Evolutionary conservation across 2,888 invertebrate species (phyloP), one percentile per base, ranked within the genome.

Genomic region (Sipha maydis): DNA sequence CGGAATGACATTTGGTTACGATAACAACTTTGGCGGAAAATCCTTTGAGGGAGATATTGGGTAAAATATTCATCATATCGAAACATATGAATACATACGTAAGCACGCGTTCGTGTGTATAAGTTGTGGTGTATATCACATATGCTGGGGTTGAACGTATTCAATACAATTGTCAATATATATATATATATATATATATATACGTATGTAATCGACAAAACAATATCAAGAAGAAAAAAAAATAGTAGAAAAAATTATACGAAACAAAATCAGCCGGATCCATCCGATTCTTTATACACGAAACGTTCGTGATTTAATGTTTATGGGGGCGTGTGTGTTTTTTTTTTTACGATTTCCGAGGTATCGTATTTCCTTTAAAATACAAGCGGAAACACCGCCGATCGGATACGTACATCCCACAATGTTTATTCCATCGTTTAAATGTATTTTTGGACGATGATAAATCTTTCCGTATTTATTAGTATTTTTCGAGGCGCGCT

Each of bases 351-450:
- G 38, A 56, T 61, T 83, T 73, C 19, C 54, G 31, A 19, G 25
- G 34, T 11, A 31, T 56, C 73, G 73, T 48, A 3, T 61, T 71
- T 54, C n/a, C 83, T 34, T 14, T 71, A 25, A 8, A 75, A 48
- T 19, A 41, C 28, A 17, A 67, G 1, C 25, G 54, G 78, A 78
- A 54, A 41, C 14, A 34, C 56, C 14, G 54, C 8, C 8, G 71
- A 71, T 31, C 71, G 28, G 2, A 67, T 28, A 9, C n/a, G n/a
- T n/a, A n/a, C 67, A n/a, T 67, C 21, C 19, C 41, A 0, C 41
- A 41, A 83, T 83, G 54, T 83, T 73, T 54, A 54, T 56, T 34
- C 83, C 31, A 54, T 69, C 67, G 80, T n/a, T 73, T 54, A 31
- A 73, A 73, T 28, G 38, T 38, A 71, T 54, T 34, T 83, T 11